Base-by-base conservation (phyloP, 2,888 invertebrate genomes). In the Drosophila stalkeri region DNA sequence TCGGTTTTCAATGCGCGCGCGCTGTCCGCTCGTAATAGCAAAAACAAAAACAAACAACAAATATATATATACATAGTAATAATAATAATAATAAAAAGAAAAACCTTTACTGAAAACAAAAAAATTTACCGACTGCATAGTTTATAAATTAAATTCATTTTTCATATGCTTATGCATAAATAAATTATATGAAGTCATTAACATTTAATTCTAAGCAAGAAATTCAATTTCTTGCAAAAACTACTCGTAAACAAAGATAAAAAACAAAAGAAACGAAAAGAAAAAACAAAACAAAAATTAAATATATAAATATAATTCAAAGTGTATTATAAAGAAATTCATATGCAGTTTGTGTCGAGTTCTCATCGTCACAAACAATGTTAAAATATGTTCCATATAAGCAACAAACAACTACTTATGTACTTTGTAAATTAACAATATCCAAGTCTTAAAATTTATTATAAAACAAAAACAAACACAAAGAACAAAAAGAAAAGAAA, bases 161-260 rank as follows among this genome's bases (percentile, higher is more conserved):
- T 60, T 46, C 54, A 47, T 46, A 46, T 46, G 33, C 16, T 57
- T 55, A 51, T 41, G 62, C 77, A 71, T 60, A 77, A 43, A 65
- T 64, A 77, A 54, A 63, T 63, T 56, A 64, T 65, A 72, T 74
- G 71, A 72, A 82, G 73, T 75, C 78, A 78, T 77, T 77, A 72
- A 77, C 6, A 56, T 62, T 44, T 68, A 72, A 82, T 72, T 70
- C 31, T 73, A 73, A 78, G 70, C 88, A 78, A 72, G 86, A 86
- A 86, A 86, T 86, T 23, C 43, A 86, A 86, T 86, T 86, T 86
- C 86, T 89, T 89, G 88, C 71, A 72, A 65, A 72, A 65, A 61
- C 77, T 78, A 80, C 69, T 76, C 78, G 69, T 67, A 68, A 60
- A 51, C 63, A 67, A 66, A 57, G 20, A 60, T 12, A 39, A 43